Base-by-base conservation (phyloP, 1,140 invertebrate genomes). In the Rhopalosiphum maidis region DNA sequence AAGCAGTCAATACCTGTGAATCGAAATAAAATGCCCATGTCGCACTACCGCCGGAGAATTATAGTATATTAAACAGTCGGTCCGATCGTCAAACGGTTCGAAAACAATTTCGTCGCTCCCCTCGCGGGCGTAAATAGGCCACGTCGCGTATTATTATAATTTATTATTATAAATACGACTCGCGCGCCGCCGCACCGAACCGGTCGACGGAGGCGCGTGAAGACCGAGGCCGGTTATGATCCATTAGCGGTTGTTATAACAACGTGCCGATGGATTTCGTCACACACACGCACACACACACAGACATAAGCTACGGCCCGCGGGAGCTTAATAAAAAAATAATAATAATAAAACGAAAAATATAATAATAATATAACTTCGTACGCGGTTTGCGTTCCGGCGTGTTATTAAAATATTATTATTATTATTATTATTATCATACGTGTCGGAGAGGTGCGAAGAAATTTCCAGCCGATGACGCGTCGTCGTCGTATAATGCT, bases 251-350 rank as follows among this genome's bases (percentile, higher is more conserved):
- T 91, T 68, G 43, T 68, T 60, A 91, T 43, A 43, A 68, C 68
- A 77, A 91, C 90, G 55, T 68, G 90, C 90, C 90, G 90, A 91
- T 91, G 90, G 55, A 68, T 68, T 91, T 77, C 54, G 55, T 91
- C 90, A 46, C 90, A 35, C 35, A 11, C 51, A 37, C 87, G 37
- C 77, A 1, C 55, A 8, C 55, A 60, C 23, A 55, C 54, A 37
- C 77, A 23, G 9, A 37, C 77, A 37, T 35, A 83, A 37, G 55
- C 37, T 35, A n/a, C 48, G n/a, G 87, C 15, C 87, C 30, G 87
- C 87, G 87, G 48, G 87, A 89, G 87, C 87, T 89, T 54, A 37
- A 89, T 37, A 54, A 46, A 86, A 86, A 25, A 86, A 46, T 43
- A 86, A 46, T 46, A 86, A 86, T 46, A 86, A 86, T 86, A 86